Percentiles rank a stretch among this genome's conserved stretches.
Conservation (phyloP, 2,888 invertebrate genomes). For the Cerastis rubricosa region DNA sequence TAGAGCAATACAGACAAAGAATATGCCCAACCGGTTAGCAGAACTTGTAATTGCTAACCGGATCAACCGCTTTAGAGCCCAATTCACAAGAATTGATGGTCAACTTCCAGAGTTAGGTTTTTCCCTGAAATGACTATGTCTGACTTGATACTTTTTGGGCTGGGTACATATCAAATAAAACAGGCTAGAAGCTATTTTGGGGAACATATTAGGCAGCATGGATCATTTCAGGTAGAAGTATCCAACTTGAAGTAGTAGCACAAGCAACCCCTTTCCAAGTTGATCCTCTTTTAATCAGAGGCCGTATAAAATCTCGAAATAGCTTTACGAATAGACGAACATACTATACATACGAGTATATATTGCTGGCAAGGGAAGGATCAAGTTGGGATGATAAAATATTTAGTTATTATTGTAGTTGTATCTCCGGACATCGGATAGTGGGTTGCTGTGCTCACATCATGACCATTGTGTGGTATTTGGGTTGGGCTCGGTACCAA, state of each 20-base stretch:
- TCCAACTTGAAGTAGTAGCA: conserved; percentile 14
- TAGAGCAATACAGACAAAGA: neutral
- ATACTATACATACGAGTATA: neutral
- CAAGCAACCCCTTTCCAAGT: conserved; percentile 3
- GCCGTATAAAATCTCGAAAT: conserved; percentile 1
- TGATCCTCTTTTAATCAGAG: conserved; percentile 2
- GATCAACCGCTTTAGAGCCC: conserved; percentile 14
- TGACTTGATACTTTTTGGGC: conserved; percentile 13
- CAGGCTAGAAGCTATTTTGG: conserved; percentile 9
- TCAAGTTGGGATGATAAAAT: too few species aligned
- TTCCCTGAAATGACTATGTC: conserved; percentile 20
- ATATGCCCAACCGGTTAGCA: conserved; percentile 14
- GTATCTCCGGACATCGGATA: too few species aligned
- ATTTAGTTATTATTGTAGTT: too few species aligned
- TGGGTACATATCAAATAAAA: conserved; percentile 20
- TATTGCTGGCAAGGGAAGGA: conserved; percentile 12
- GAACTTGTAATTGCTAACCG: conserved; percentile 1
- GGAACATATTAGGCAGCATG: conserved; percentile 8
- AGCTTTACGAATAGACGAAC: neutral
- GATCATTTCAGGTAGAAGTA: conserved; percentile 15
- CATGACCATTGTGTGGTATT: too few species aligned
- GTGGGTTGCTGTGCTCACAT: too few species aligned
- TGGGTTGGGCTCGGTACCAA: too few species aligned
- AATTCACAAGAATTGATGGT: neutral
- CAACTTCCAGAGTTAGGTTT: conserved; percentile 10